Evolutionary conservation across 2,797 vertebrate species (phyloP), one percentile per base, ranked within the genome.

Genomic region (Gouania willdenowi): DNA sequence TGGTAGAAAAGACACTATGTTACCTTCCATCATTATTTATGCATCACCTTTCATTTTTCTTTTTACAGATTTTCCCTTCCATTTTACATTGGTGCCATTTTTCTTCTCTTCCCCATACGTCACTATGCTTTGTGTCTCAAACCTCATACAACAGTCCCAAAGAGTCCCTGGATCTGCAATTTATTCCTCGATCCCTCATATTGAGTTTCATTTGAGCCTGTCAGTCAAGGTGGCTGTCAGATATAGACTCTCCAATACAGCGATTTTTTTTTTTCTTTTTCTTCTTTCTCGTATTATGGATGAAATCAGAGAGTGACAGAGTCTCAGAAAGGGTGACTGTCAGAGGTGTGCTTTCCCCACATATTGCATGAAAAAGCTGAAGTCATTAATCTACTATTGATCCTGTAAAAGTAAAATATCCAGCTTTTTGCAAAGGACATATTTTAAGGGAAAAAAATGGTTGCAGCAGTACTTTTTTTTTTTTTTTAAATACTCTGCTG

Each of bases 131-230:
- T 16, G 36, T 47, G 17, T 21, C 41, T 48, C 12, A 62, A 50
- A 50, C 49, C 42, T 74, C 47, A 50, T 39, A 41, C 41, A 26
- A 42, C 16, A 35, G 47, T 39, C 48, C 53, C 47, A 47, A 44
- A 27, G 24, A 68, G 63, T 61, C 67, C 55, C 47, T 66, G 62
- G 69, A 82, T 81, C 75, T 74, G 69, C 65, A 75, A 74, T 80
- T 70, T 69, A 65, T 72, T 72, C 59, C 59, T 67, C 66, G 23
- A 43, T 79, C 63, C 58, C 29, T 56, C 75, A 81, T 82, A 78
- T 57, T 79, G 73, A 25, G 53, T 81, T 87, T 85, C 80, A 89
- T 85, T 86, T 82, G 61, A 71, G 64, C 33, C 76, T 75, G 82
- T 82, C 85, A 87, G 68, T 87, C 79, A 85, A 73, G 59, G 56